Base-by-base conservation (phyloP, 2,113 vertebrate genomes). In the Bombycilla garrulus region DNA sequence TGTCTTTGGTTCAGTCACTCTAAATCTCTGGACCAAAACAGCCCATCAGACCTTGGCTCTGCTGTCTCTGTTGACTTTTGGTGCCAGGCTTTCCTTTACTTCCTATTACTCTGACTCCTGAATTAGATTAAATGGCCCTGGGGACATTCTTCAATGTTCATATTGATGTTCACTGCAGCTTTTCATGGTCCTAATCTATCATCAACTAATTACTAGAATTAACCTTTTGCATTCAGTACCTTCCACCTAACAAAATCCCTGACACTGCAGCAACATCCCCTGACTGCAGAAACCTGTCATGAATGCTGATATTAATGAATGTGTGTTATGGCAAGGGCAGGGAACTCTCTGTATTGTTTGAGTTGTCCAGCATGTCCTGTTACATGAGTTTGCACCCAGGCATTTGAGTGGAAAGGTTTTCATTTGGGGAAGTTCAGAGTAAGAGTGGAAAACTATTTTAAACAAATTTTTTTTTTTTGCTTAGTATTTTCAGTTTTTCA, bases 121-220 rank as follows among this genome's bases (percentile, higher is more conserved):
- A 93, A 94, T 95, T 93, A 94, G 74, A 96, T 94, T 94, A 90
- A 95, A 83, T 60, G 51, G 26, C 93, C 64, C 85, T 35, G 42
- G 92, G 79, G 93, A 80, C 76, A 80, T 85, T 53, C 87, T 94
- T 92, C 79, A 90, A 6, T 70, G 76, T 62, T 92, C 71, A 66
- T 93, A 90, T 95, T 93, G 96, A 95, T 88, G 85, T 71, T 66
- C 79, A 93, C 90, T 88, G 74, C 54, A 91, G 66, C 66, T 93
- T 92, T 94, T 95, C 71, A 48, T 9, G 24, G 64, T 76, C 54
- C 92, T 94, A 95, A 95, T 96, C 96, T 95, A 93, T 96, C 95
- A 93, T 83, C 86, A 90, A 88, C 88, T 95, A 94, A 97, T 97
- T 97, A 93, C 88, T 80, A 83, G 92, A 94, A 95, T 97, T 96